These are phyloP conservation scores for Rhyacophila evoluta DNA, from an alignment of 2,888 invertebrate species.

Conservation along the genomic window DNA sequence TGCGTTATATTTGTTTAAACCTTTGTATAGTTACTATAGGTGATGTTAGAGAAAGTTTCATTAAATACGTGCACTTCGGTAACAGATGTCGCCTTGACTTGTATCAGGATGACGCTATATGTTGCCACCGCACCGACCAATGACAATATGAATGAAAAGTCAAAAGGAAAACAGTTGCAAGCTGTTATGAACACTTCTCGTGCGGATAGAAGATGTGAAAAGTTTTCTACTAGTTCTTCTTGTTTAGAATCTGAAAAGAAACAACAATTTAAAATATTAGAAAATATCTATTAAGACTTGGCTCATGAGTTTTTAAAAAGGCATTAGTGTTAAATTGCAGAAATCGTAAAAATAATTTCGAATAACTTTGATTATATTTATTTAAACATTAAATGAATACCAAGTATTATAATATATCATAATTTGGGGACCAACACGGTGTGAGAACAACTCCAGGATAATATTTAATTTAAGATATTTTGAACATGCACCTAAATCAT, in stretches of 20 bases:
- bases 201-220: slow-evolving; percentile 29
- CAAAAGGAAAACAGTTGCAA: slow-evolving; percentile 38
- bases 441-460: too few species aligned
- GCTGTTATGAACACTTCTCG: slow-evolving; percentile 37
- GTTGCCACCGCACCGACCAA: slow-evolving; percentile 34
- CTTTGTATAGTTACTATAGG: neutral
- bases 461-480: too few species aligned
- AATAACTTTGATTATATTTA: too few species aligned
- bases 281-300: neutral
- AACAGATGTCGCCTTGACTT: slow-evolving; percentile 16
- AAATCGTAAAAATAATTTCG: too few species aligned
- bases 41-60: neutral
- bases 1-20: too few species aligned
- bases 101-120: slow-evolving; percentile 38
- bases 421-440: too few species aligned
- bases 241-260: slow-evolving; percentile 28
- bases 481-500: too few species aligned
- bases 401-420: too few species aligned
- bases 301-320: too few species aligned
- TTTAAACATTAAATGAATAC: too few species aligned
- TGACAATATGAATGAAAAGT: slow-evolving; percentile 35
- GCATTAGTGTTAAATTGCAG: too few species aligned
- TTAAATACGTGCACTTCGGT: neutral
- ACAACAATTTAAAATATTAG: neutral
- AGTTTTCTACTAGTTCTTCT: slow-evolving; percentile 32